Conservation (phyloP, 2,113 vertebrate species). For the Acrocephalus arundinaceus region DNA sequence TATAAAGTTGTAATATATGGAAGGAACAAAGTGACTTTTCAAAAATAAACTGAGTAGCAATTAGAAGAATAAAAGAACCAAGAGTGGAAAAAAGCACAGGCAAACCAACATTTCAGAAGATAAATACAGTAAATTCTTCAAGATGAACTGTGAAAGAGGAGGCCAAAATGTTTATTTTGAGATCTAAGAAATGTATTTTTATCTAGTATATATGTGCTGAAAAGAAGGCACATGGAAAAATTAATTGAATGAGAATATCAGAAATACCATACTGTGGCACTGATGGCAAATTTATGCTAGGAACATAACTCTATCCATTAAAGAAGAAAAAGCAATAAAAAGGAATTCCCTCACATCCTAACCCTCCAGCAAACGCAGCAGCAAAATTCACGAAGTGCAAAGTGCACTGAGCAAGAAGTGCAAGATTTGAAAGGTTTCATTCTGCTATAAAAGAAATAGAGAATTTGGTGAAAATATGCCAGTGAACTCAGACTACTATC, state of each 20-base stretch:
- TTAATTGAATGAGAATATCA: background rate
- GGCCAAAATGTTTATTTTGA: background rate
- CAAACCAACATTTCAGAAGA: background rate
- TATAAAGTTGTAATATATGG: background rate
- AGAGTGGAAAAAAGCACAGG: background rate
- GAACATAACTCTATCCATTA: background rate
- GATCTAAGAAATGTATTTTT: background rate
- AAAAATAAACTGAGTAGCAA: background rate
- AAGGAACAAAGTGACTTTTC: background rate
- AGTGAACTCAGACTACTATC: background rate
- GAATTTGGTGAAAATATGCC: background rate
- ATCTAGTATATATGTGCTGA: background rate
- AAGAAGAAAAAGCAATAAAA: background rate
- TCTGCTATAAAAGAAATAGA: background rate
- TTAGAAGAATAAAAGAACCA: background rate
- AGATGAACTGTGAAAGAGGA: background rate
- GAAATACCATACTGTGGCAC: background rate
- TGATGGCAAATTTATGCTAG: background rate
- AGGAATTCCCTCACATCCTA: background rate
- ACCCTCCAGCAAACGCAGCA: background rate
- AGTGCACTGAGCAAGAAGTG: background rate
- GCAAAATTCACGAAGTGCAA: background rate
- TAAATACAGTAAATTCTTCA: background rate
- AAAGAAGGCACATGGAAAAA: background rate
- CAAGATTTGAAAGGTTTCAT: background rate